Base-by-base conservation (phyloP, 2,888 invertebrate genomes). In the Lamellibrachia satsuma region DNA sequence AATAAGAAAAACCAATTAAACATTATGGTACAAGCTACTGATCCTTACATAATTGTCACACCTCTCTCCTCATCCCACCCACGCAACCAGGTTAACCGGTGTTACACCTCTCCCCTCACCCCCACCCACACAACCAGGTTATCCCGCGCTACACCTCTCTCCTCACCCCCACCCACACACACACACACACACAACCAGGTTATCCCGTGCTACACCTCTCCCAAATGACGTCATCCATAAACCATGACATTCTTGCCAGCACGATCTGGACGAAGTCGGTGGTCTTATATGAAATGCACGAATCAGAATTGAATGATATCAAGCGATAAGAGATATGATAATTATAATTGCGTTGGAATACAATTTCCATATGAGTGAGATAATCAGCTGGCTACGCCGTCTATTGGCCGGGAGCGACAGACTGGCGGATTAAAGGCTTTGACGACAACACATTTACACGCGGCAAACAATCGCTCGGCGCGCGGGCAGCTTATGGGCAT, bases 311-410 rank as follows among this genome's bases (percentile, higher is more conserved):
- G 75, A 75, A 75, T 75, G 75, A n/a, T 75, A 75, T 75, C 75
- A 75, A 75, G 75, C 75, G 75, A 75, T 75, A 75, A 75, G 75
- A 75, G 75, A 75, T 75, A 75, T 75, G 75, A 75, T 75, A 75
- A 75, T 75, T 75, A 75, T 75, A 75, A 75, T 75, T 75, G 75
- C 75, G 75, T 75, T 75, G 75, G 75, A 75, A 75, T 22, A 75
- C 75, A 75, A 75, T 75, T 75, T 75, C 75, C 75, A 75, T 75
- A 75, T n/a, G 75, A 75, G 75, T 75, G 15, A 75, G 75, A 75
- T 75, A 75, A 75, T 75, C 75, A 75, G 6, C 75, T 22, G 22
- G 75, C 75, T n/a, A 2, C 22, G 75, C 15, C 75, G 75, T 75
- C 75, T 75, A n/a, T 75, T 75, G 22, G n/a, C n/a, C 75, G 75